Base-by-base conservation (phyloP, 1,140 invertebrate genomes). In the Tetranychus cinnabarinus region DNA sequence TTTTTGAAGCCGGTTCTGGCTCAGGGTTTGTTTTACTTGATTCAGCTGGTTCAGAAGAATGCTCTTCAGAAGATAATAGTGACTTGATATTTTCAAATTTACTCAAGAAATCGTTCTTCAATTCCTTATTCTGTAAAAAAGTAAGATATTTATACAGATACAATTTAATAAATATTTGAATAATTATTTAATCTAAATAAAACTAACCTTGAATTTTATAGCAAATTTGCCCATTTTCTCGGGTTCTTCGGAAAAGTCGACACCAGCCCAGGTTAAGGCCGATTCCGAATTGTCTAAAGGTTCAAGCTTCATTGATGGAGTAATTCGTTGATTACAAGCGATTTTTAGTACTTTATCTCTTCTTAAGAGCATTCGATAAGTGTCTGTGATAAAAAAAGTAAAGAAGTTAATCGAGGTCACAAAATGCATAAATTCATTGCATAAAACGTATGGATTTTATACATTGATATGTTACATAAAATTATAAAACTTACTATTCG, bases 271-370 rank as follows among this genome's bases (percentile, higher is more conserved):
- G 10, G 39, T 39, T 3, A 61, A 31, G 15, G 60, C 35, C 2
- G 50, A 39, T 56, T 37, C 50, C n/a, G n/a, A 15, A 34, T 33
- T 61, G 1, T 23, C n/a, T 12, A 56, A 15, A 37, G 60, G 50
- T 15, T 45, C 34, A 31, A 61, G 39, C 3, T 23, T 37, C 10
- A 61, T 31, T 55, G 81, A 77, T 8, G 70, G 64, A 1, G 75
- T 78, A 3, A 88, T 71, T 34, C 61, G 66, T 61, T 72, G 71
- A 62, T 76, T 76, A 58, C 70, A 70, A 58, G 68, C 71, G 52
- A 73, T 59, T 59, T 74, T 73, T 54, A 67, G 65, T 3, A 77
- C 69, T 65, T 76, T 72, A 59, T 72, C 63, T 69, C 67, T 60
- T 69, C 68, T 60, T 33, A 69, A 63, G 13, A 77, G 63, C 33